Evolutionary conservation across 1,140 invertebrate genomes (phyloP), one percentile per base, ranked within the genome.

Genomic region (Triops longicaudatus): DNA sequence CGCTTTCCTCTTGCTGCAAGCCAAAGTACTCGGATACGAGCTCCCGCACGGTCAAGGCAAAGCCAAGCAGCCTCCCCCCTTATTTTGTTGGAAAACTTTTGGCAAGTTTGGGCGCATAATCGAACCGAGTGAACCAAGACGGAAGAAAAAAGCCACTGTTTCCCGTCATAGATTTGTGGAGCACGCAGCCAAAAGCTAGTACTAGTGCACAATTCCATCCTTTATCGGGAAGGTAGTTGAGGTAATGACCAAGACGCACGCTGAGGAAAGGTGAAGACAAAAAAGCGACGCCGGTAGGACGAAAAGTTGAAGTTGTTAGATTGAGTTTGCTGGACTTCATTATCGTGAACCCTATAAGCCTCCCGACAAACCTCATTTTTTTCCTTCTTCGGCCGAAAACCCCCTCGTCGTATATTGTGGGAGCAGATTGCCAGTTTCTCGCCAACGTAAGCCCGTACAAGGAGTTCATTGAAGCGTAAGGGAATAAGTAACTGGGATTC

Each of bases 241-340:
- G 10, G 50, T 63, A 63, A 63, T 63, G 50, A 63, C 50, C 50
- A 63, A 14, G 50, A 63, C 50, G 50, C 10, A 10, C 14, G 50
- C 50, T 5, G 50, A 14, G 50, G 22, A 63, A 63, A 63, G 50
- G 50, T 17, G 50, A 22, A 0, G 6, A 14, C 9, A 22, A 63
- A 17, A 22, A 63, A 63, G 1, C 10, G 22, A 63, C 50, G 50
- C 17, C 50, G 50, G 14, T 63, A 63, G n/a, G 14, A 17, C 50
- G 50, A 63, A 63, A 63, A 63, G 50, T 63, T 63, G 50, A 63
- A 63, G 22, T 63, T 63, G 50, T 63, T 17, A 17, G 50, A 63
- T 63, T 63, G 50, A 63, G 50, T 63, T 63, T 63, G 50, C 50
- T 14, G 50, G 50, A 63, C 50, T 63, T 63, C 17, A 63, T 63